Evolutionary conservation across 2,113 vertebrate species (phyloP).

Genomic region (Anseranas semipalmata): DNA sequence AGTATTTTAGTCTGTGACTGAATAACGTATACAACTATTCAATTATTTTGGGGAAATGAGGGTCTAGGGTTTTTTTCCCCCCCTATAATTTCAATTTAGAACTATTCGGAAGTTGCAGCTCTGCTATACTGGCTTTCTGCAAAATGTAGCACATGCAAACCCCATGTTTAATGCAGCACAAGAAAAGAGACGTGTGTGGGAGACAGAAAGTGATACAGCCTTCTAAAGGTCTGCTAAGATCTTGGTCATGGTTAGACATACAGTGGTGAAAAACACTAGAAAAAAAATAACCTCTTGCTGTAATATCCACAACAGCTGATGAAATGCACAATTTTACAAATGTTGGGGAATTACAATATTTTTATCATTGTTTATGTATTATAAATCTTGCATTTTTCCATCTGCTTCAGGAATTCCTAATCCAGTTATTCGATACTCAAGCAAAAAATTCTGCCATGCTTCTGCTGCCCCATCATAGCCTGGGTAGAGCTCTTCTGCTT

Average conservation of each 20-base stretch:
- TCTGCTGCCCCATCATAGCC: not conserved
- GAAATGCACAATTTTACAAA: not conserved
- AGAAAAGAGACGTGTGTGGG: not conserved
- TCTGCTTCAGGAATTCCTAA: not conserved
- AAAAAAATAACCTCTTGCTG: not conserved
- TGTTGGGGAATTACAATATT: not conserved
- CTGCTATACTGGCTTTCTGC: not conserved
- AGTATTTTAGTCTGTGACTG: conserved; percentile 7
- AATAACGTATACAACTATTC: not conserved
- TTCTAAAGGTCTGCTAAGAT: not conserved
- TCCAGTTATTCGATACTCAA: not conserved
- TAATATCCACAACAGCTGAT: not conserved
- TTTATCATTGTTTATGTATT: not conserved
- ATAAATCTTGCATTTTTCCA: not conserved
- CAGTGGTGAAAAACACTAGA: not conserved
- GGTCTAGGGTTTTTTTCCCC: not conserved
- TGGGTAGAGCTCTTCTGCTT: not conserved
- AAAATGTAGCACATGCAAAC: not conserved
- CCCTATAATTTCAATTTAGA: not conserved
- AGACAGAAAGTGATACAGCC: not conserved
- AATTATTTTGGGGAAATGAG: not conserved
- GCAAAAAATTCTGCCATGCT: not conserved
- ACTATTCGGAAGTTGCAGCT: not conserved
- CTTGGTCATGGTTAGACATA: not conserved
- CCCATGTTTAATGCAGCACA: not conserved